Conservation (phyloP, 2,113 vertebrate genomes). For the Sisor rabdophorus region DNA sequence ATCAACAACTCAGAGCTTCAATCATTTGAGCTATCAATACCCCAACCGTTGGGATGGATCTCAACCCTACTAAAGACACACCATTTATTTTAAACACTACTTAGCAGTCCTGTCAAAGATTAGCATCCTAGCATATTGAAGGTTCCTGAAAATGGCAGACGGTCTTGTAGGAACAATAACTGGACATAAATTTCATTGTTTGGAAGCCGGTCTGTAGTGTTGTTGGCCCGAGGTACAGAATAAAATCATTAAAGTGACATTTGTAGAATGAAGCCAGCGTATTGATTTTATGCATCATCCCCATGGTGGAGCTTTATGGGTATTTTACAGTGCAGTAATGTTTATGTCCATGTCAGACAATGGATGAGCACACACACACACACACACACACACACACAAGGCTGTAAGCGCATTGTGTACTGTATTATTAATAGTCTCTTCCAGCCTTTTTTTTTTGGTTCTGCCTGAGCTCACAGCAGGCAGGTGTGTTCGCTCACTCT, state of each 20-base stretch:
- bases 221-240: constrained; percentile 1
- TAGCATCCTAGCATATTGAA: background rate
- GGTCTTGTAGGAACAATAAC: background rate
- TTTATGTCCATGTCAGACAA: constrained; percentile 22
- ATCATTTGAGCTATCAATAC: too few relatives aligned
- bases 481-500: constrained; percentile 5
- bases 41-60: too few relatives aligned
- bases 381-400: constrained; percentile 11
- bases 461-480: constrained; percentile 11
- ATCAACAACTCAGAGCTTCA: too few relatives aligned
- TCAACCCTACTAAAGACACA: background rate
- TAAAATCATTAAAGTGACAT: constrained; percentile 29
- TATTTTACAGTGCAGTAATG: constrained; percentile 21
- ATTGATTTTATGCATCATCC: constrained; percentile 19
- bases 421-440: constrained; percentile 24
- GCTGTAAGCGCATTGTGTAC: constrained; percentile 12
- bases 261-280: background rate
- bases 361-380: background rate
- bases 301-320: constrained; percentile 3
- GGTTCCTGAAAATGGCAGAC: background rate
- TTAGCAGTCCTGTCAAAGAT: background rate
- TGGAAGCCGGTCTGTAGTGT: background rate
- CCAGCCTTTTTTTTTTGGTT: constrained; percentile 7
- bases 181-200: constrained; percentile 1
- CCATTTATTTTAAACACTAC: background rate